Conservation (phyloP, 2,113 vertebrate species). For the Alectura lathami region DNA sequence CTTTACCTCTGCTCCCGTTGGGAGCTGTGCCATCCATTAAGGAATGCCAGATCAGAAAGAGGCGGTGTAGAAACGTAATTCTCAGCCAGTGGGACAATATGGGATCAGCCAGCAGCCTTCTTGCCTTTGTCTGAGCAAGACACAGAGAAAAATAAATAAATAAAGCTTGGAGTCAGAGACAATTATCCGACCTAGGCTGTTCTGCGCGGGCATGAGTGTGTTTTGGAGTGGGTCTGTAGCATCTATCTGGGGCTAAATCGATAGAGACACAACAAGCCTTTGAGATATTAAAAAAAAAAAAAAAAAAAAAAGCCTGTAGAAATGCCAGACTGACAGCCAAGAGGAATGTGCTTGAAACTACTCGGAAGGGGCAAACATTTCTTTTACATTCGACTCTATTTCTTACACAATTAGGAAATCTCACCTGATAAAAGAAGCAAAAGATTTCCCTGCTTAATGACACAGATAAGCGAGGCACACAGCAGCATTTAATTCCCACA, state of each 20-base stretch:
- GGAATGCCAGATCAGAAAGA: background rate
- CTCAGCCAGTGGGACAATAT: background rate
- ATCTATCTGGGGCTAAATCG: background rate
- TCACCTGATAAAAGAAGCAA: background rate
- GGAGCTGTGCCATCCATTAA: background rate
- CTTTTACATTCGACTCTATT: background rate
- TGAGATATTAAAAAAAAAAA: background rate
- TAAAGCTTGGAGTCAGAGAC: background rate
- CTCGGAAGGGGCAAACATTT: background rate
- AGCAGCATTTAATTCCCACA: background rate
- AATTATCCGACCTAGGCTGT: background rate
- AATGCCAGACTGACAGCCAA: background rate
- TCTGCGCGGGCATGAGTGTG: background rate
- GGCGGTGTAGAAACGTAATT: background rate
- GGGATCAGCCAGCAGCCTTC: background rate
- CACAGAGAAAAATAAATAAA: background rate
- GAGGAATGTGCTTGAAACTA: background rate
- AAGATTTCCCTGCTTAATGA: background rate
- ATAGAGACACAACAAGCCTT: background rate
- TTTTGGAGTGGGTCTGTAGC: background rate
- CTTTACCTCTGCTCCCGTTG: background rate
- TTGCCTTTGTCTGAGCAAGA: background rate
- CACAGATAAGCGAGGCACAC: background rate
- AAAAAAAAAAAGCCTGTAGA: background rate
- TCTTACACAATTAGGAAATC: background rate